A percentile compares a stretch with the other conserved stretches of the same genome.
These are phyloP conservation scores for Nephila pilipes DNA, from an alignment of 1,140 invertebrate genomes.

Conservation along the genomic window DNA sequence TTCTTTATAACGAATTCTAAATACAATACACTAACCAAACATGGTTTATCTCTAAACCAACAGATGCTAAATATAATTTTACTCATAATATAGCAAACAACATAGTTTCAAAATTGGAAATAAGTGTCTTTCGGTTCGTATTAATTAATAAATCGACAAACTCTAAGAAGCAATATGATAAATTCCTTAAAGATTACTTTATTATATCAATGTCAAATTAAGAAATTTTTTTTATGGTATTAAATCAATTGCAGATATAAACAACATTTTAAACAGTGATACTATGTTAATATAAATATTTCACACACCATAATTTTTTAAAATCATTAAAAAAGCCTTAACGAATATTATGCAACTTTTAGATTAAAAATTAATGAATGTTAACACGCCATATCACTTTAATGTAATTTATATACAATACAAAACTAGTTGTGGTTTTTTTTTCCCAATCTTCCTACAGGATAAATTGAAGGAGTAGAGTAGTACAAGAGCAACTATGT, in stretches of 20 bases:
- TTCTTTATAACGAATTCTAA: no score
- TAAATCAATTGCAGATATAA: no score
- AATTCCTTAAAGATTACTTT: neutral
- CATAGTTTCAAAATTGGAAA: neutral
- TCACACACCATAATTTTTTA: constrained; percentile 38
- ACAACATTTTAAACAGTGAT: no score
- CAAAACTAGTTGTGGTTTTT: constrained; percentile 9
- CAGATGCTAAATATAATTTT: neutral
- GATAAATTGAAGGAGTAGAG: neutral
- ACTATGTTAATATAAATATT: no score
- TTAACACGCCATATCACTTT: neutral
- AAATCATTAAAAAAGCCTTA: neutral
- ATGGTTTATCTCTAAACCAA: no score
- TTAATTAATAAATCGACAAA: neutral
- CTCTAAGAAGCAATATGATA: neutral
- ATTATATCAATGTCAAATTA: neutral
- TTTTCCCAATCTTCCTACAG: neutral
- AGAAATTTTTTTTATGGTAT: no score
- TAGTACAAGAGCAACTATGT: neutral
- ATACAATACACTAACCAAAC: no score
- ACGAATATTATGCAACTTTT: neutral
- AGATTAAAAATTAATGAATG: neutral
- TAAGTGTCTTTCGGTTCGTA: neutral
- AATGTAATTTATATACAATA: neutral
- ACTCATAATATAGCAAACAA: constrained; percentile 7